These are phyloP conservation scores for Actinopyga echinites DNA, from an alignment of 53 echinoderm and acorn worm genomes.

Conservation along the genomic window DNA sequence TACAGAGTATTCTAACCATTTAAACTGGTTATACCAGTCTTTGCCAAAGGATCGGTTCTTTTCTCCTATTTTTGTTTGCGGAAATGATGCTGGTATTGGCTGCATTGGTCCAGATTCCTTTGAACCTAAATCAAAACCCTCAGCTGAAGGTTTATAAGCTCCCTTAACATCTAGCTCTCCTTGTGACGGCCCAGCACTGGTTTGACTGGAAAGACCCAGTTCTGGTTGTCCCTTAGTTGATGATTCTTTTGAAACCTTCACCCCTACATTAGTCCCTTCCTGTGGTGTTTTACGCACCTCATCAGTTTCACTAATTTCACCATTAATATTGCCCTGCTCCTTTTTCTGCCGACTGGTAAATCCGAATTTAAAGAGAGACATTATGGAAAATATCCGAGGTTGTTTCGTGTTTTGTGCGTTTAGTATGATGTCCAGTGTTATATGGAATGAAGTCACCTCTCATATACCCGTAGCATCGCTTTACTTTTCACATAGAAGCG, in stretches of 20 bases:
- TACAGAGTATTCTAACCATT: conserved; percentile 3
- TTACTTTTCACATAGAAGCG: too few relatives aligned
- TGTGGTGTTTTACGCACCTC: neutral
- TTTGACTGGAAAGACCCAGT: neutral
- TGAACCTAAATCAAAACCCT: neutral
- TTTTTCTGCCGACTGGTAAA: neutral
- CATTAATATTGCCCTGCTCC: neutral
- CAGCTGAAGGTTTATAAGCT: neutral
- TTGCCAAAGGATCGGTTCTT: conserved; percentile 16
- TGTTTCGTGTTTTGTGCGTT: too few relatives aligned
- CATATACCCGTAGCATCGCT: too few relatives aligned
- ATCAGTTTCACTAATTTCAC: neutral
- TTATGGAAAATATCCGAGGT: neutral
- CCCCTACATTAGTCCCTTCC: neutral
- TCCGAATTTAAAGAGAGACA: conserved; percentile 4
- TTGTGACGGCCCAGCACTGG: neutral
- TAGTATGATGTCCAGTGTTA: too few relatives aligned
- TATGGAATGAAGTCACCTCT: too few relatives aligned
- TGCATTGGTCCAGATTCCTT: conserved; percentile 22
- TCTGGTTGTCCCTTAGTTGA: neutral
- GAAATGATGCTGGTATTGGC: conserved; percentile 9
- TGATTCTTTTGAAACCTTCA: neutral
- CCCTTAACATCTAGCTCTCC: neutral
- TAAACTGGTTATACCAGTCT: conserved; percentile 1
- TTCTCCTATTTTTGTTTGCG: conserved; percentile 17